Conservation (phyloP, 2,888 invertebrate genomes). For the Andrena chrysosceles region DNA sequence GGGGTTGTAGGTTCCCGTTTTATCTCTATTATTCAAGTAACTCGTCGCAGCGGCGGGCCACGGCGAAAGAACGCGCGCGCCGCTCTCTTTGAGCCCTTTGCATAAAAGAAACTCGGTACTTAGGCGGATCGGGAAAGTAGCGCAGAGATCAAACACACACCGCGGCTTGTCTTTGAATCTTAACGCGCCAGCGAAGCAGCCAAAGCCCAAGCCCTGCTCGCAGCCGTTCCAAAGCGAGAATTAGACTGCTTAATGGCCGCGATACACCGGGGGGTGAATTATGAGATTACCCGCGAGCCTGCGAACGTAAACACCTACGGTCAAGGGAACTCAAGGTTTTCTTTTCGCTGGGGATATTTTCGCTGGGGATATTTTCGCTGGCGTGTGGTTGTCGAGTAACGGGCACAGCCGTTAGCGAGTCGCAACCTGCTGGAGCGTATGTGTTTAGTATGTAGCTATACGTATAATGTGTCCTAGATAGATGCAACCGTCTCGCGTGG, state of each 20-base stretch:
- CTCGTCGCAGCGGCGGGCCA: constrained; percentile 56
- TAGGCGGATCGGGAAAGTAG: constrained; percentile 56
- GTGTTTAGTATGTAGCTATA: too few relatives aligned
- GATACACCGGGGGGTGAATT: constrained; percentile 4
- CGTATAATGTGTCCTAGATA: too few relatives aligned
- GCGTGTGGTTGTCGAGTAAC: too few relatives aligned
- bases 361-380: too few relatives aligned
- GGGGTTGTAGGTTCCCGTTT: constrained; percentile 15
- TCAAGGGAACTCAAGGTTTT: constrained; percentile 15
- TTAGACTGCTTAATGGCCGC: constrained; percentile 20
- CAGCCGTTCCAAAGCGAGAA: not conserved
- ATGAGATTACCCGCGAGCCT: not conserved
- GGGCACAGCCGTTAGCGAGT: too few relatives aligned
- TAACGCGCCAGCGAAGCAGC: constrained; percentile 27
- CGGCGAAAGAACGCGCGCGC: constrained; percentile 48
- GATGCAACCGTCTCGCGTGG: not conserved
- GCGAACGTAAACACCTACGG: not conserved
- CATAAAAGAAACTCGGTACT: constrained; percentile 64
- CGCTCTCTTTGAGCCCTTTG: constrained; percentile 64
- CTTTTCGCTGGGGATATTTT: too few relatives aligned
- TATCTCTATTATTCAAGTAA: constrained; percentile 67
- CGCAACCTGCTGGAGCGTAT: too few relatives aligned
- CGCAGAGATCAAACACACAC: constrained; percentile 64
- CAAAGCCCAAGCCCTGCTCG: not conserved
- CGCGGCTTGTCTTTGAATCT: constrained; percentile 36